Evolutionary conservation across 2,797 vertebrate genomes (phyloP).

Genomic region (Anguilla pacifica): DNA sequence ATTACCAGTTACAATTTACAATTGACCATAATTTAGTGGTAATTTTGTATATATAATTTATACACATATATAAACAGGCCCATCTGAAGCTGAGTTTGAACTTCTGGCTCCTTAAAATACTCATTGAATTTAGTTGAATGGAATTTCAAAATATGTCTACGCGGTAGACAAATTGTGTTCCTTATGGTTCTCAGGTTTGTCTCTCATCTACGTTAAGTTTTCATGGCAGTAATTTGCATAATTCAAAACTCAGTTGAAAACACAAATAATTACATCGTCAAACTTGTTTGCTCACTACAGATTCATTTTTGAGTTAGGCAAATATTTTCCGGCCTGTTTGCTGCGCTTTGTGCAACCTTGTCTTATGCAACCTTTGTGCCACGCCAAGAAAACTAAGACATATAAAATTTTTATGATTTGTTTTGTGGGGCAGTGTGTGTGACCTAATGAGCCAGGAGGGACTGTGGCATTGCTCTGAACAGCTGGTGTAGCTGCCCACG

Average conservation of each 20-base stretch:
- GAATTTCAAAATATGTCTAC: not conserved
- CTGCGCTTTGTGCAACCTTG: not conserved
- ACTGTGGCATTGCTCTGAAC: not conserved
- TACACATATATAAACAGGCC: not conserved
- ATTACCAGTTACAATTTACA: not conserved
- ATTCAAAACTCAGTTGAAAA: not conserved
- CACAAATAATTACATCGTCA: not conserved
- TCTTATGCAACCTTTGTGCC: not conserved
- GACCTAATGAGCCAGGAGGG: not conserved
- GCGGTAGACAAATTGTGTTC: not conserved
- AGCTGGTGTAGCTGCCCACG: not conserved
- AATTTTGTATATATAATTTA: not conserved
- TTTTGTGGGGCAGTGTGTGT: not conserved
- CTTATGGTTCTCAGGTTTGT: not conserved
- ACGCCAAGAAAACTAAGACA: not conserved
- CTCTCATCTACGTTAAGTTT: not conserved
- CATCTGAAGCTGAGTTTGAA: not conserved
- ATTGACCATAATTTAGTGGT: not conserved
- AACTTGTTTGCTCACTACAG: not conserved
- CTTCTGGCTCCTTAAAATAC: not conserved
- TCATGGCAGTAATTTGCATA: not conserved
- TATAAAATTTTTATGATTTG: not conserved
- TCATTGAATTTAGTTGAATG: not conserved
- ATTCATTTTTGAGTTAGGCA: not conserved
- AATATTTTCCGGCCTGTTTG: not conserved